These are phyloP conservation scores for Poecilus cupreus DNA, from an alignment of 2,888 invertebrate genomes.

Conservation along the genomic window DNA sequence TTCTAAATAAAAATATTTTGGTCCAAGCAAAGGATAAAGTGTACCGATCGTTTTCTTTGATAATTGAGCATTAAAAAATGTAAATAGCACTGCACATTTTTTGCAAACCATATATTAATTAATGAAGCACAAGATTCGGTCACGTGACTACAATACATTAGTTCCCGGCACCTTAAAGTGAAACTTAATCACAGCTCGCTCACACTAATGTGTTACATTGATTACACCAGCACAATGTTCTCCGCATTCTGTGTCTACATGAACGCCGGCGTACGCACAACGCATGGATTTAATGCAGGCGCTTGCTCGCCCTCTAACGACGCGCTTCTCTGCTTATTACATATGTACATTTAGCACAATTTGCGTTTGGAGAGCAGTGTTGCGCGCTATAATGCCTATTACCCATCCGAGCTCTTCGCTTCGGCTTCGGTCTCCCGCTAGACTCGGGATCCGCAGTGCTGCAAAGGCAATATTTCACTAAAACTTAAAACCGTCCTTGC, in stretches of 20 bases:
- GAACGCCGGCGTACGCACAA: not conserved
- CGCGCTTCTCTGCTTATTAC: slow-evolving; percentile 48
- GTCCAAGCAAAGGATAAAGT: no score
- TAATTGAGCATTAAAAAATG: no score
- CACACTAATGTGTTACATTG: slow-evolving; percentile 54
- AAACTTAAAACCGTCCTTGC: slow-evolving; percentile 24
- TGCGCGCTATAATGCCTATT: slow-evolving; percentile 33
- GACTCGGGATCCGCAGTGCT: not conserved
- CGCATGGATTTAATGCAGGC: slow-evolving; percentile 39
- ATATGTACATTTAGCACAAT: slow-evolving; percentile 53
- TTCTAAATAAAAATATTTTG: no score
- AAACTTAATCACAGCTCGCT: slow-evolving; percentile 53
- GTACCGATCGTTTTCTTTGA: no score
- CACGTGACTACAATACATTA: slow-evolving; percentile 50
- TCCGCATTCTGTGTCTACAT: not conserved
- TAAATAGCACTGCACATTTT: no score
- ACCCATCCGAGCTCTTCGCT: not conserved
- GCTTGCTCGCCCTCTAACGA: slow-evolving; percentile 40
- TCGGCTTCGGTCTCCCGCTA: no score
- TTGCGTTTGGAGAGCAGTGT: slow-evolving; percentile 49
- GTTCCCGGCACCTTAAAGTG: slow-evolving; percentile 48
- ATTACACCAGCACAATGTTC: slow-evolving; percentile 31
- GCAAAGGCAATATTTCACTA: slow-evolving; percentile 12
- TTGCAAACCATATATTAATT: not conserved
- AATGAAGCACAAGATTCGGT: not conserved